Evolutionary conservation across 2,113 vertebrate species (phyloP), one percentile per base, ranked within the genome.

Genomic region (Empidonax alnorum): DNA sequence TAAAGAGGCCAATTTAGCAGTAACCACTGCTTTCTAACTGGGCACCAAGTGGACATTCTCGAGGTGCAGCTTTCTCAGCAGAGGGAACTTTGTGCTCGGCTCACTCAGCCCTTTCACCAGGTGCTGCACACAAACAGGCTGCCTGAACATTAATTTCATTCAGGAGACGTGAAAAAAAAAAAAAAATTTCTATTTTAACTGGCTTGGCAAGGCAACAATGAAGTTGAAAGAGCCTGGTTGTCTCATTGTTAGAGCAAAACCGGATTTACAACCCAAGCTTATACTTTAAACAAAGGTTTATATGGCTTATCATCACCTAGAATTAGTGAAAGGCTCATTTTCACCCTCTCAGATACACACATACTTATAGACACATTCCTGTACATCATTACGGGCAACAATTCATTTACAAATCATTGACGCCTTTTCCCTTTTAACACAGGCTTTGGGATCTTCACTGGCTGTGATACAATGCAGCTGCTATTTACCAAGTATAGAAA

Each of bases 1-100:
- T 89, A 87, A 96, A 95, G 77, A 49, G 16, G 16, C 47, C 65
- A 88, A 92, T 90, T 95, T 63, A 93, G 50, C 74, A 84, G 42
- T 52, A 92, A 90, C 50, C 68, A 71, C 83, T 86, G 85, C 44
- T 93, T 84, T 47, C 27, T 12, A 90, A 75, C 73, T 56, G 9
- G 1, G 42, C 35, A 59, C 27, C 35, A 81, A 86, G 72, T 9
- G 55, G 90, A 67, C 39, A 20, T 67, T 28, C 42, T 10, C 9
- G 35, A 56, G 50, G 27, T 27, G 13, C 47, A 75, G 68, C 23
- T 88, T 82, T 78, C 67, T 31, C 16, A 80, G 79, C 18, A 77
- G 49, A 85, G 24, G 17, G 10, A 86, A 55, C 72, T 76, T 21
- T 17, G 25, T 14, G 42, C 59, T 72, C 25, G 28, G 28, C 16